Conservation (phyloP, 2,797 vertebrate species). For the Peromyscus attwateri region DNA sequence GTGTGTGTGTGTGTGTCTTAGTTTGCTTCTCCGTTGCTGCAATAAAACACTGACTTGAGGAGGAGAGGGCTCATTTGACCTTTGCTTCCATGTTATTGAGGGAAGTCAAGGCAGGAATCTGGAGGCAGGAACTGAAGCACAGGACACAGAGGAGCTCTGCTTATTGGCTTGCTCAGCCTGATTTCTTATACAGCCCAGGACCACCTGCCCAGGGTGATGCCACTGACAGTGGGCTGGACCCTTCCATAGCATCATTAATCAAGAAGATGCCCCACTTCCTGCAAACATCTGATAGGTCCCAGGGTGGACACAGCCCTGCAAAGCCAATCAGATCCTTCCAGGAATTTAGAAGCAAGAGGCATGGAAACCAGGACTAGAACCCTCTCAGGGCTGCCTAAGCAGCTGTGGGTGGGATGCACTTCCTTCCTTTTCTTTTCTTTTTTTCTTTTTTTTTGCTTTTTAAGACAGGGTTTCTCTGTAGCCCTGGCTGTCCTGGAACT, state of each 20-base stretch:
- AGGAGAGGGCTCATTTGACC: neutral
- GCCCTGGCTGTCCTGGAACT: neutral
- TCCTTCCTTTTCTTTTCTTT: neutral
- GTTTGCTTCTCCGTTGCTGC: neutral
- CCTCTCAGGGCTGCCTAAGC: too few species aligned
- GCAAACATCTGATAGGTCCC: neutral
- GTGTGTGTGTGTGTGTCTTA: neutral
- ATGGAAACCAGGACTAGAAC: neutral
- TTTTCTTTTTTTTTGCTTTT: fast-evolving
- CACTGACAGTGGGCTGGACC: neutral
- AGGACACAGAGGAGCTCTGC: neutral
- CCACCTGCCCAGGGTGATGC: neutral
- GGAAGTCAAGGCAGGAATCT: neutral
- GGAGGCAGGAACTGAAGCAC: neutral
- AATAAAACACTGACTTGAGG: neutral
- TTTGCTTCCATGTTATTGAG: neutral
- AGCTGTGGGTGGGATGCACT: neutral
- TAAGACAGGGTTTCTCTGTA: neutral
- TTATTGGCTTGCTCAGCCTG: neutral
- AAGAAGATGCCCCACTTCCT: neutral
- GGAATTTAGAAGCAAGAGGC: neutral
- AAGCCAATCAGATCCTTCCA: neutral
- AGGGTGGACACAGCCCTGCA: neutral
- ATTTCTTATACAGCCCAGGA: neutral
- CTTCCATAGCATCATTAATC: neutral